Conservation (phyloP, 2,113 vertebrate species). For the Neogale vison region DNA sequence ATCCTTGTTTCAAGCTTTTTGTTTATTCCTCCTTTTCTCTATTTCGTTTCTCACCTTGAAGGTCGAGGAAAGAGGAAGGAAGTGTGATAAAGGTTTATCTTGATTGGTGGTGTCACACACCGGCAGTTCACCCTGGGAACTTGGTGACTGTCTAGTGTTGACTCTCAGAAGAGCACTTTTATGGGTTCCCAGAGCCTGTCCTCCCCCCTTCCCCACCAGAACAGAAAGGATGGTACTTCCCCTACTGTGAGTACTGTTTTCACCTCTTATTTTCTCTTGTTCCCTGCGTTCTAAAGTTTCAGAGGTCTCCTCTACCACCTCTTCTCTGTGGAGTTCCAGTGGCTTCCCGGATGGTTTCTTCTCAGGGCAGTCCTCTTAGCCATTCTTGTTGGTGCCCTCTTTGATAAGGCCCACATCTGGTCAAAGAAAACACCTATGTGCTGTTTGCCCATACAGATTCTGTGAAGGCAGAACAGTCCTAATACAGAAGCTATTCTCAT, state of each 20-base stretch:
- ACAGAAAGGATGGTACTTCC: not conserved
- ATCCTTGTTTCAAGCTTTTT: not conserved
- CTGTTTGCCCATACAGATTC: not conserved
- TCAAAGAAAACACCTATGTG: not conserved
- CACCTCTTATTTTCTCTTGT: not conserved
- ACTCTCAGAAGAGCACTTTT: not conserved
- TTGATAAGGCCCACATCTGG: not conserved
- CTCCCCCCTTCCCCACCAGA: not conserved
- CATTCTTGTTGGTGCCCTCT: not conserved
- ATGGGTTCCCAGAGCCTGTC: not conserved
- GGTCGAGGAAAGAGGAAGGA: not conserved
- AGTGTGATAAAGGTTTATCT: not conserved
- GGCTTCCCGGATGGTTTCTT: not conserved
- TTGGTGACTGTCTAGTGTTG: not conserved
- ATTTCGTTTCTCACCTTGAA: not conserved
- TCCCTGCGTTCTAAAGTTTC: not conserved
- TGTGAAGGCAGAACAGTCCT: not conserved
- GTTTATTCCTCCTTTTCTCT: not conserved
- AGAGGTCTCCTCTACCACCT: not conserved
- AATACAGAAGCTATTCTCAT: not conserved
- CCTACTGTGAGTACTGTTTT: not conserved
- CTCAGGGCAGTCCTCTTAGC: not conserved
- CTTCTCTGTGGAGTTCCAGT: not conserved
- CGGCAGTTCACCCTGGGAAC: not conserved
- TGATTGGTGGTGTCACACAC: not conserved